Evolutionary conservation across 1,140 invertebrate species (phyloP).

Genomic region (Epicauta chinensis): DNA sequence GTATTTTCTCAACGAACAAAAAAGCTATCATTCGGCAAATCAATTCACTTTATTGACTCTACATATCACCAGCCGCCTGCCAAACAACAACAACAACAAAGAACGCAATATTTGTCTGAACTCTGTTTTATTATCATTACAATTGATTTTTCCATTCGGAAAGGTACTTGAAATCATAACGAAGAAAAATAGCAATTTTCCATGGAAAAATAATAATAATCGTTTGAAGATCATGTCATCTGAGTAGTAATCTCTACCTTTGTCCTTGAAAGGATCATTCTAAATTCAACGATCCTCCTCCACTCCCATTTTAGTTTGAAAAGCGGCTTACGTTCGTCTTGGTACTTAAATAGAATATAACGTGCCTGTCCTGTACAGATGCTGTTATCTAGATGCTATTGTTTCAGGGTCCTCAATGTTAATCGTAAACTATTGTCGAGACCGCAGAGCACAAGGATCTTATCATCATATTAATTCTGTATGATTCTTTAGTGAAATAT

Average conservation of each 20-base stretch:
- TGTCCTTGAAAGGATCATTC: constrained; percentile 15
- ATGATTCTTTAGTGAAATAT: no score
- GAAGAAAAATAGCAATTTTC: background rate
- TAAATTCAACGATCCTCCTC: background rate
- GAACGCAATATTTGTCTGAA: background rate
- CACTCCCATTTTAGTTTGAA: constrained; percentile 5
- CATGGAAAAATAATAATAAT: background rate
- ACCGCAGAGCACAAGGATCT: constrained; percentile 41
- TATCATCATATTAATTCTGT: no score
- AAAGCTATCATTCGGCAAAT: no score
- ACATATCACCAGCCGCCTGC: no score
- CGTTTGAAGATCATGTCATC: background rate
- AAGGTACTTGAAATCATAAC: background rate
- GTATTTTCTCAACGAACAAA: no score
- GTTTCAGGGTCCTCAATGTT: constrained; percentile 24
- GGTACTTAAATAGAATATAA: constrained; percentile 21
- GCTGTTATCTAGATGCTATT: constrained; percentile 23
- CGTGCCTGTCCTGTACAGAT: constrained; percentile 21
- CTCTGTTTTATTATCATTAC: background rate
- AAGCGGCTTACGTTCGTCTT: constrained; percentile 23
- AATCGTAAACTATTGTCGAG: constrained; percentile 24
- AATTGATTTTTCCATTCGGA: background rate
- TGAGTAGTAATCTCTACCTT: constrained; percentile 2
- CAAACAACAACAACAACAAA: no score
- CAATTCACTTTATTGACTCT: no score